Percentiles rank a stretch among this genome's conserved stretches.
phyloP scores from a whole-genome alignment of 2,888 invertebrate genomes.

The Xiphydria camelus region DNA sequence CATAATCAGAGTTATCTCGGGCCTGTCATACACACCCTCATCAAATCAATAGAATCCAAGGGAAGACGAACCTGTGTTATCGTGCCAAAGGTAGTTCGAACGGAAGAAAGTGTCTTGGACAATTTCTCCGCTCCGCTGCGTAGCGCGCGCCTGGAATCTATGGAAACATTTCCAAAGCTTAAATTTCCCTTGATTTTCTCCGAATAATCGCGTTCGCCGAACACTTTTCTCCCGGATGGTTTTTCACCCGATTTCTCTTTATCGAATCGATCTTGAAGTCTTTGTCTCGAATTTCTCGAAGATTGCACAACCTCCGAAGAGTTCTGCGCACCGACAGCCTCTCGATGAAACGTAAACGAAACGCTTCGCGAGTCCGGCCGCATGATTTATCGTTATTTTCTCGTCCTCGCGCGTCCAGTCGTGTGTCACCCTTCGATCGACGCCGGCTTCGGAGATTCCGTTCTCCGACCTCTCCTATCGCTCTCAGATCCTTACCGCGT shows the following conservation, averaged over 20 bases:
- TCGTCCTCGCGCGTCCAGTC: too few relatives aligned
- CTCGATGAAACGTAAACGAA: conserved; percentile 54
- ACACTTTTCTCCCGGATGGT: conserved; percentile 33
- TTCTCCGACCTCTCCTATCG: too few relatives aligned
- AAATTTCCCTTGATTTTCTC: conserved; percentile 50
- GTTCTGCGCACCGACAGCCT: conserved; percentile 35
- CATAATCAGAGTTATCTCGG: too few relatives aligned
- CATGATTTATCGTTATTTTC: conserved; percentile 33
- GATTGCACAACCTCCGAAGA: conserved; percentile 34
- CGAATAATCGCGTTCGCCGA: conserved; percentile 30
- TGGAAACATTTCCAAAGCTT: conserved; percentile 56
- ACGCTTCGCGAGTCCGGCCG: conserved; percentile 54
- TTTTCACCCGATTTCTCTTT: conserved; percentile 23
- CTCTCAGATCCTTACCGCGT: too few relatives aligned
- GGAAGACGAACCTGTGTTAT: conserved; percentile 69
- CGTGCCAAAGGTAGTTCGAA: conserved; percentile 68
- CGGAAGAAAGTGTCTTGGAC: conserved; percentile 68
- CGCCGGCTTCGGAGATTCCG: too few relatives aligned
- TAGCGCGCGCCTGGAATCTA: conserved; percentile 67
- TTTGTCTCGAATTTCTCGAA: conserved; percentile 43
- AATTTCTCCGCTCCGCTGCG: conserved; percentile 71
- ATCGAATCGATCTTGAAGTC: conserved; percentile 53
- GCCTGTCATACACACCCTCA: neutral
- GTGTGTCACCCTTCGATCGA: too few relatives aligned
- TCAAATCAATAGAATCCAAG: neutral